These are phyloP conservation scores for Jordanella pulchra DNA, from an alignment of 2,797 vertebrate species.

Conservation along the genomic window DNA sequence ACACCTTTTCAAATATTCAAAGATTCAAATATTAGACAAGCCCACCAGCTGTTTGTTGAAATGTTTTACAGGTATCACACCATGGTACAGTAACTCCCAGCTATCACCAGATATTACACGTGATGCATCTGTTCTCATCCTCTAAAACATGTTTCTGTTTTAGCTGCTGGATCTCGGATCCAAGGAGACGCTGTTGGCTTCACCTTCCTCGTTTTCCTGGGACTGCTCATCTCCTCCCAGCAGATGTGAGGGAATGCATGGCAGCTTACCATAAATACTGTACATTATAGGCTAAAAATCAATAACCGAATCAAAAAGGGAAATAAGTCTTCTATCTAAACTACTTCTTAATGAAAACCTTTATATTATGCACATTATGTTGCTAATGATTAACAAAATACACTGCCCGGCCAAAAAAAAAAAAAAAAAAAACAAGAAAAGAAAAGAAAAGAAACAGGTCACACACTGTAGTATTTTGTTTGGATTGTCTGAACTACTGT, in stretches of 20 bases:
- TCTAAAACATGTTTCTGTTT: conserved; percentile 32
- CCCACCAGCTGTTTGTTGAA: background rate
- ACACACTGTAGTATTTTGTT: too few relatives aligned
- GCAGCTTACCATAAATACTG: background rate
- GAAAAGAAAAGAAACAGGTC: too few relatives aligned
- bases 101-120: background rate
- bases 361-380: background rate
- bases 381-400: background rate
- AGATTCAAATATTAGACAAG: background rate
- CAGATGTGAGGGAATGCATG: conserved; percentile 25
- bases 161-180: conserved; percentile 35
- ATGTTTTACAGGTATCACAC: background rate
- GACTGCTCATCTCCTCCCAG: conserved; percentile 42
- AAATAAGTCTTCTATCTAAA: background rate
- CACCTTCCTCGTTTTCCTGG: conserved; percentile 45
- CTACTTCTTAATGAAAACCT: conserved; percentile 14
- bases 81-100: background rate
- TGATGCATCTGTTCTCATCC: background rate
- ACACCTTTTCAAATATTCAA: background rate
- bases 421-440: too few relatives aligned
- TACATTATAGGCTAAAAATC: background rate
- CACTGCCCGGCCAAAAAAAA: too few relatives aligned
- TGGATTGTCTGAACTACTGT: too few relatives aligned
- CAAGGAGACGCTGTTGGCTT: conserved; percentile 32
- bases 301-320: background rate